Evolutionary conservation across 2,797 vertebrate species (phyloP).

Genomic region (Channa striata): DNA sequence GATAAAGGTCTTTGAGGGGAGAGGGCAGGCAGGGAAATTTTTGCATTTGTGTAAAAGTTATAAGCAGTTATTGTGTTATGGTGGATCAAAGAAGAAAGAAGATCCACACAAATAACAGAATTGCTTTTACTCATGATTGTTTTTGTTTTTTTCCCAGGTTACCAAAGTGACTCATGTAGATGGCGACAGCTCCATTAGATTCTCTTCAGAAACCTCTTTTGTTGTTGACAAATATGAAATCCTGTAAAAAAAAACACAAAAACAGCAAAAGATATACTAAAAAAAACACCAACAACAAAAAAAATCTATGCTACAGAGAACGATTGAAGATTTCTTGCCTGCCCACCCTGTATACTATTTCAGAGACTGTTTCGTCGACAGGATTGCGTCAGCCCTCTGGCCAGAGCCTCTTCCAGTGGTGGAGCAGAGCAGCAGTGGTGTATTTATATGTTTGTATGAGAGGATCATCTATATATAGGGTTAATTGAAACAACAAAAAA

Average conservation of each 20-base stretch:
- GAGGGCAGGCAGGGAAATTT: no score
- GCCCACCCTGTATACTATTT: conserved; percentile 75
- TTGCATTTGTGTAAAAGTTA: no score
- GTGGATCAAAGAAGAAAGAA: no score
- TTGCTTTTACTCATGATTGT: not conserved
- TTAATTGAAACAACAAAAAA: conserved; percentile 63
- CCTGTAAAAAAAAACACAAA: conserved; percentile 84
- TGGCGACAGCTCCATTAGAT: conserved; percentile 90
- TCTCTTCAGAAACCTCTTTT: conserved; percentile 95
- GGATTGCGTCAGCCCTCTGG: conserved; percentile 64
- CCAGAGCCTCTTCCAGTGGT: conserved; percentile 53
- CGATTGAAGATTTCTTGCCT: conserved; percentile 74
- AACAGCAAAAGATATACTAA: conserved; percentile 26
- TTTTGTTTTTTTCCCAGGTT: conserved; percentile 79
- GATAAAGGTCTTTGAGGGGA: no score
- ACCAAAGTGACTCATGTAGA: conserved; percentile 95
- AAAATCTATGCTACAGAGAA: conserved; percentile 69
- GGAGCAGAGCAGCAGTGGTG: conserved; percentile 77
- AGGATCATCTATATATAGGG: conserved; percentile 81
- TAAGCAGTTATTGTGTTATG: no score
- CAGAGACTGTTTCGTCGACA: conserved; percentile 74
- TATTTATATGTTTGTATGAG: conserved; percentile 87
- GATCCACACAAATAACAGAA: no score
- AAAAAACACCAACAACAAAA: conserved; percentile 61
- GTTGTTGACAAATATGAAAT: conserved; percentile 98